These are phyloP conservation scores for Macrocentrus cingulum DNA, from an alignment of 1,140 invertebrate genomes.

Conservation along the genomic window DNA sequence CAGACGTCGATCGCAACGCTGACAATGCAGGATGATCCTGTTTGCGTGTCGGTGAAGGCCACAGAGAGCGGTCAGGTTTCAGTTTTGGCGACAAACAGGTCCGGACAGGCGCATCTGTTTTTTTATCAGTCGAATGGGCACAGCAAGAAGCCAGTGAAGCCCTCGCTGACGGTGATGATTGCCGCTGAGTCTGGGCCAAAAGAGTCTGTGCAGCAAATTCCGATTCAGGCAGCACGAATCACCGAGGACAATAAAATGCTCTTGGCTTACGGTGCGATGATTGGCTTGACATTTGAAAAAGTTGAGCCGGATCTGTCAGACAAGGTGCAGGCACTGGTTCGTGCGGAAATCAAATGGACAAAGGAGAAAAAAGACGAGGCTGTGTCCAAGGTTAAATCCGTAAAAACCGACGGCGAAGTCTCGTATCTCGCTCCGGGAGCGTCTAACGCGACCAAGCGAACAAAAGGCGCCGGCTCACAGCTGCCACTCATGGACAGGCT, in stretches of 20 bases:
- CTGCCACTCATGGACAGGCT: constrained; percentile 75
- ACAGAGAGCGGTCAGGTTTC: constrained; percentile 37
- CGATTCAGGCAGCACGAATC: constrained; percentile 57
- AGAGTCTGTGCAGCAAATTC: constrained; percentile 60
- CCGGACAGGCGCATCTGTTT: constrained; percentile 77
- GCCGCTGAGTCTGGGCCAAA: constrained; percentile 61
- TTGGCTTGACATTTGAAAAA: constrained; percentile 67
- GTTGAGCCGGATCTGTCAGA: constrained; percentile 62
- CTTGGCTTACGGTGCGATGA: constrained; percentile 62
- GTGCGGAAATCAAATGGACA: constrained; percentile 56
- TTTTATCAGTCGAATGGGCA: constrained; percentile 74
- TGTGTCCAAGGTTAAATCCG: constrained; percentile 56
- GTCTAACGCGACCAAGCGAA: constrained; percentile 47
- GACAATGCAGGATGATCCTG: constrained; percentile 50
- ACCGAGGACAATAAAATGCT: constrained; percentile 57
- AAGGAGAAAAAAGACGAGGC: constrained; percentile 49
- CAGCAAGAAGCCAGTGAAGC: constrained; percentile 71
- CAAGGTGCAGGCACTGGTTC: constrained; percentile 62
- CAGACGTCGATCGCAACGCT: constrained; percentile 56
- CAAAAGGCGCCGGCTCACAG: constrained; percentile 59
- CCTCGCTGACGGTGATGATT: constrained; percentile 70
- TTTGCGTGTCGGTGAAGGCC: constrained; percentile 46
- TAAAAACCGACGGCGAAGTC: constrained; percentile 53
- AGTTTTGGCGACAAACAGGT: constrained; percentile 66
- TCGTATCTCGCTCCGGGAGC: constrained; percentile 56